Evolutionary conservation across 2,888 invertebrate species (phyloP).

Genomic region (Cerastoderma edule): DNA sequence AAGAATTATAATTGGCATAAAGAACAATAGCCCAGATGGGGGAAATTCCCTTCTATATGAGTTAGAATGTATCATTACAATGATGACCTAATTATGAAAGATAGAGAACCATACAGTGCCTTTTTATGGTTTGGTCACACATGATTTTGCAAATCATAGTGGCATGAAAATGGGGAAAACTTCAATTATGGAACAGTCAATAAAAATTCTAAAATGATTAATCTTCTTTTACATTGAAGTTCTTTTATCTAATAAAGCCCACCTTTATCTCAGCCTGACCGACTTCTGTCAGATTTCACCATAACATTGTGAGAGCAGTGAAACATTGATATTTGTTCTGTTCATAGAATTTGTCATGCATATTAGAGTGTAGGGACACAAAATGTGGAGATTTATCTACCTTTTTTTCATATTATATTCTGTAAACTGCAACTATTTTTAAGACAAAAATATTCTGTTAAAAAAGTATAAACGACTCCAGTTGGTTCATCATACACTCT

Average conservation of each 20-base stretch:
- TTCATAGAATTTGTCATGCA: neutral
- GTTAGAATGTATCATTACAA: too few species aligned
- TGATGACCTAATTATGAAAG: too few species aligned
- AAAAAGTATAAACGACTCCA: too few species aligned
- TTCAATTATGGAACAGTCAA: constrained; percentile 17
- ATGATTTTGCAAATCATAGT: constrained; percentile 10
- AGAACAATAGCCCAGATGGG: too few species aligned
- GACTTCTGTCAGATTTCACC: neutral
- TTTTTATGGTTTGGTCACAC: too few species aligned
- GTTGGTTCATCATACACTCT: neutral
- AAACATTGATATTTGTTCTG: neutral
- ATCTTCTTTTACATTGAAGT: constrained; percentile 1
- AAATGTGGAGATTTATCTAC: neutral
- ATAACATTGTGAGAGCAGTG: neutral
- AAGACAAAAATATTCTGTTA: too few species aligned
- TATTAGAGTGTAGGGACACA: neutral
- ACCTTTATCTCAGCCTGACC: too few species aligned
- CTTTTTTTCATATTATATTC: neutral
- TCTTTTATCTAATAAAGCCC: constrained; percentile 7
- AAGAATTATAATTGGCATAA: too few species aligned
- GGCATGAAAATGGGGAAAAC: constrained; percentile 25
- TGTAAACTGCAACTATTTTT: too few species aligned
- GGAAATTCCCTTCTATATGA: too few species aligned
- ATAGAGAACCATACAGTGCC: too few species aligned
- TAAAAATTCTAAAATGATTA: constrained; percentile 9